phyloP scores from a whole-genome alignment of 2,888 invertebrate genomes.

The Spicauda simplicius region DNA sequence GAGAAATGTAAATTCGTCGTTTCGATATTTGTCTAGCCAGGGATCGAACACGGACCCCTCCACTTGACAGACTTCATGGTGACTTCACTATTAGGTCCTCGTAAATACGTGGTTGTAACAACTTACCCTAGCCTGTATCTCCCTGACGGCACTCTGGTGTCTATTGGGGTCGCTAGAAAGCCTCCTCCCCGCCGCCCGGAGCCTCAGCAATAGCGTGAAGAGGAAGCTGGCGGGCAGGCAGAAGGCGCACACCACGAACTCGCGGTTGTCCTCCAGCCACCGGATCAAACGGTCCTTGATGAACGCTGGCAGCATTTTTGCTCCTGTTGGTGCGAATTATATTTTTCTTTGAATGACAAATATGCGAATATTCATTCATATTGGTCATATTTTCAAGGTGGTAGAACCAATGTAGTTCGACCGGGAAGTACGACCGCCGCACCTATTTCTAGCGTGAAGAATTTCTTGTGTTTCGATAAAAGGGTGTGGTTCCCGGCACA shows the following conservation, averaged over 20 bases:
- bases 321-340: no score
- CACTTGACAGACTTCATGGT: no score
- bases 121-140: constrained; percentile 74
- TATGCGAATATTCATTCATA: background rate
- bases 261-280: constrained; percentile 86
- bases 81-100: no score
- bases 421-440: no score
- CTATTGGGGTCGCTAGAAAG: constrained; percentile 64
- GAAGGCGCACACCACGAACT: constrained; percentile 86
- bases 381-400: background rate
- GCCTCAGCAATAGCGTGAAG: constrained; percentile 76
- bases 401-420: no score
- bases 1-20: no score
- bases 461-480: no score
- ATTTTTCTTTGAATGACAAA: background rate
- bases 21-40: no score
- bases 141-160: constrained; percentile 74
- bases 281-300: constrained; percentile 64
- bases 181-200: constrained; percentile 65
- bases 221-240: constrained; percentile 88
- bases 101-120: no score
- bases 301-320: constrained; percentile 34
- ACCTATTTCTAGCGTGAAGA: no score
- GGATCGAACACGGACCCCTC: no score
- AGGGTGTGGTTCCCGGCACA: no score